Evolutionary conservation across 2,888 invertebrate species (phyloP).

Genomic region (Lingula anatina): DNA sequence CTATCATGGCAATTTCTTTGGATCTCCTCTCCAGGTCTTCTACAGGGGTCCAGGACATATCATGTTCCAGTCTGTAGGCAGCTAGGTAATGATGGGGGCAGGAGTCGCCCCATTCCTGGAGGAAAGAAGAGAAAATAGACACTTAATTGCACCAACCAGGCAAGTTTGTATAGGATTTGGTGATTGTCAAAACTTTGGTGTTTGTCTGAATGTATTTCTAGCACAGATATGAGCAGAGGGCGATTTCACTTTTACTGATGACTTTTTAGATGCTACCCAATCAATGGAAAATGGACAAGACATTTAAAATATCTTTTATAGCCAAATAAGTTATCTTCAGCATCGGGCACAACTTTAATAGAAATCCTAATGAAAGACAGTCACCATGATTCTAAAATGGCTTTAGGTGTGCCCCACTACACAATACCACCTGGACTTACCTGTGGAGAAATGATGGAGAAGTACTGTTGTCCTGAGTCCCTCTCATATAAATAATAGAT

Average conservation of each 20-base stretch:
- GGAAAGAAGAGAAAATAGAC: conserved; percentile 4
- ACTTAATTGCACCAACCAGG: neutral
- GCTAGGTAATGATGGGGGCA: conserved; percentile 63
- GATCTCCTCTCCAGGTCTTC: conserved; percentile 41
- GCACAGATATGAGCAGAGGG: too few species aligned
- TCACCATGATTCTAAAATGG: too few species aligned
- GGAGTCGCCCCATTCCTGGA: conserved; percentile 66
- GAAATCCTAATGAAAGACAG: too few species aligned
- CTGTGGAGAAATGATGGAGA: conserved; percentile 70
- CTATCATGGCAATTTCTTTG: conserved; percentile 32
- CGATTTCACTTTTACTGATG: too few species aligned
- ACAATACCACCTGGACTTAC: conserved; percentile 56
- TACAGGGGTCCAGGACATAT: conserved; percentile 67
- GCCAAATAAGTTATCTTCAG: too few species aligned
- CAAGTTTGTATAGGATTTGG: neutral
- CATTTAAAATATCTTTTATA: too few species aligned
- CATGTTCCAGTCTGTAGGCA: conserved; percentile 65
- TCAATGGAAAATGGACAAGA: too few species aligned
- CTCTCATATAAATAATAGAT: conserved; percentile 68
- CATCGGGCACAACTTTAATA: too few species aligned
- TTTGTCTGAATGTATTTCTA: neutral
- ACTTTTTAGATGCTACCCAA: too few species aligned
- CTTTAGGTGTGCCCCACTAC: too few species aligned
- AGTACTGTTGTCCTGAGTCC: conserved; percentile 63
- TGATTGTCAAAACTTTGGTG: neutral